Conservation (phyloP, 2,113 vertebrate species). For the Coptodon rendalli region DNA sequence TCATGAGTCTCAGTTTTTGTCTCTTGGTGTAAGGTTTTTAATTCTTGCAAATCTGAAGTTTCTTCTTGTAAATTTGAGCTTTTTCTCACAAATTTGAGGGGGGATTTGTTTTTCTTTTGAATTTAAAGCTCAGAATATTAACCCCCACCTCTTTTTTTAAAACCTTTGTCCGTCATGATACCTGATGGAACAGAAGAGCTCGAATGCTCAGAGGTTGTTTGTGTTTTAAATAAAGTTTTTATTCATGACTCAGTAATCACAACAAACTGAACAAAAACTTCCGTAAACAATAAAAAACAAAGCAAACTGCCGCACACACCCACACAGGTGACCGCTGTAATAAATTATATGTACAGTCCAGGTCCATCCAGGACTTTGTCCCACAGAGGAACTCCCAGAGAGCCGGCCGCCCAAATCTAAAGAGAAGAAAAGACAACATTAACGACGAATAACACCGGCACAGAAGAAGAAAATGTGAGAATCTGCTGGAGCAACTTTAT, state of each 20-base stretch:
- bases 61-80: background rate
- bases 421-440: background rate
- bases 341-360: constrained; percentile 81
- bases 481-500: background rate
- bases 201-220: rapidly evolving
- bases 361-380: constrained; percentile 58
- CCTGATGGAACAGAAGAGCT: background rate
- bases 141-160: rapidly evolving
- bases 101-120: background rate
- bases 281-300: constrained; percentile 39
- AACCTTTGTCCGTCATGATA: rapidly evolving
- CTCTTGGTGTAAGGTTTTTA: background rate
- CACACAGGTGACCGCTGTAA: constrained; percentile 61
- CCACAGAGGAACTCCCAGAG: background rate
- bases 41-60: background rate
- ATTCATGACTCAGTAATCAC: constrained; percentile 71
- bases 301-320: constrained; percentile 2
- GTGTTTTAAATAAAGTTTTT: constrained; percentile 84
- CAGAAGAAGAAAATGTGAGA: background rate
- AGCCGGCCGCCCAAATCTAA: constrained; percentile 71
- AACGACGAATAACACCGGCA: rapidly evolving
- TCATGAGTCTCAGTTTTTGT: background rate
- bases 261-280: constrained; percentile 48
- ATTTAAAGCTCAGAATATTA: background rate
- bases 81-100: background rate